These are phyloP conservation scores for Hydrolagus affinis DNA, from an alignment of 2,113 vertebrate species.

Conservation along the genomic window DNA sequence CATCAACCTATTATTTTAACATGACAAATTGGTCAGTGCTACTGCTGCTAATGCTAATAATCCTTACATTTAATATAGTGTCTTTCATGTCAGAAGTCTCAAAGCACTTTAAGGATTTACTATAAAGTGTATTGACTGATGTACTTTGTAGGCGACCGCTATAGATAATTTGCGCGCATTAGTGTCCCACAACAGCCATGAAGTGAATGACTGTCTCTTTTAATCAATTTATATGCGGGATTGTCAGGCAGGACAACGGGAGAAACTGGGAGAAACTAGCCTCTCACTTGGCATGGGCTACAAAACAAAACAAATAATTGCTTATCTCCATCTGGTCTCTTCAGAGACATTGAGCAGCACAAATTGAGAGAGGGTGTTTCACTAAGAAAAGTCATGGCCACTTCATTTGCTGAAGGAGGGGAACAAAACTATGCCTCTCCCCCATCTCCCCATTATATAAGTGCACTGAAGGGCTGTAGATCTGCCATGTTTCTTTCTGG, in stretches of 20 bases:
- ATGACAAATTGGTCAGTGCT: background rate
- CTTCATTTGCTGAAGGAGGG: background rate
- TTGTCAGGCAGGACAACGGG: too few species aligned
- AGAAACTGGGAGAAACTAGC: background rate
- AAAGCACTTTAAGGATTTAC: too few species aligned
- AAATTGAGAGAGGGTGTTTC: background rate
- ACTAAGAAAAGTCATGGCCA: background rate
- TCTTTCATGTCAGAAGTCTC: too few species aligned
- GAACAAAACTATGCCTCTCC: background rate
- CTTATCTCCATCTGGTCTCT: conserved; percentile 49
- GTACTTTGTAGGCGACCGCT: too few species aligned
- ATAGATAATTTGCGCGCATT: too few species aligned
- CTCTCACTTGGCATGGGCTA: background rate
- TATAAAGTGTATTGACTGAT: too few species aligned
- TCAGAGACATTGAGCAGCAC: conserved; percentile 56
- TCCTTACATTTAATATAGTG: too few species aligned
- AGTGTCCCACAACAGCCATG: too few species aligned
- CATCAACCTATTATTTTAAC: background rate
- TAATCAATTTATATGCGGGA: too few species aligned
- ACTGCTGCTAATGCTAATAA: too few species aligned
- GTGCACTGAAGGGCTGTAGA: background rate
- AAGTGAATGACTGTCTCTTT: too few species aligned
- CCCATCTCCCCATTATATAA: background rate
- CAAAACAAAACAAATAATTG: conserved; percentile 35
- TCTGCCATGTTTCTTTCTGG: background rate